Conservation (phyloP, 2,113 vertebrate species). For the Aptenodytes patagonicus region DNA sequence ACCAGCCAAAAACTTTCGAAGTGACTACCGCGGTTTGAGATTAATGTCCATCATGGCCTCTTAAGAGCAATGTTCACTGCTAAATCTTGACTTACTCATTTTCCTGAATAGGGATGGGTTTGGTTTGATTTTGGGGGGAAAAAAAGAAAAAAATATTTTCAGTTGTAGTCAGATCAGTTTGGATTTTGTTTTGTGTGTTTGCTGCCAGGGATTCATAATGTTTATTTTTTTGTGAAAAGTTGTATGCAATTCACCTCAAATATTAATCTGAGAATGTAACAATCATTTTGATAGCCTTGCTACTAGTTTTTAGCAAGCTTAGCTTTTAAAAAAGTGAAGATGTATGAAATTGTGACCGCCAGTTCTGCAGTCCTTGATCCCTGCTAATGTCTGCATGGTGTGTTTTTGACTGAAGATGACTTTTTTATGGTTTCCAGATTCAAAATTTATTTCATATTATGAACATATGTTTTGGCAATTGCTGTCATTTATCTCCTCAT, state of each 20-base stretch:
- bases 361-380: not conserved
- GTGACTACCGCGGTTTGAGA: not conserved
- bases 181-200: not conserved
- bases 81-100: not conserved
- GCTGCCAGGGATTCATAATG: not conserved
- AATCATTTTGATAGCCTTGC: not conserved
- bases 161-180: not conserved
- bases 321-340: not conserved
- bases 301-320: not conserved
- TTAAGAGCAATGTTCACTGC: not conserved
- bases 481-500: constrained; percentile 1
- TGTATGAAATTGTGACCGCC: not conserved
- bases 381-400: not conserved
- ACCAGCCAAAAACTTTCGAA: not conserved
- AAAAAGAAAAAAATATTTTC: no score
- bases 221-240: not conserved
- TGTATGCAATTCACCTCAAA: not conserved
- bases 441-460: constrained; percentile 20
- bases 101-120: not conserved
- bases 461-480: constrained; percentile 16
- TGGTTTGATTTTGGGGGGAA: not conserved
- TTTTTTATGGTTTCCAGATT: constrained; percentile 28
- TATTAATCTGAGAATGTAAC: not conserved
- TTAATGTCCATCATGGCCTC: not conserved
- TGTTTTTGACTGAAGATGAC: not conserved